These are phyloP conservation scores for Bombus affinis DNA, from an alignment of 1,140 invertebrate species.

Conservation along the genomic window DNA sequence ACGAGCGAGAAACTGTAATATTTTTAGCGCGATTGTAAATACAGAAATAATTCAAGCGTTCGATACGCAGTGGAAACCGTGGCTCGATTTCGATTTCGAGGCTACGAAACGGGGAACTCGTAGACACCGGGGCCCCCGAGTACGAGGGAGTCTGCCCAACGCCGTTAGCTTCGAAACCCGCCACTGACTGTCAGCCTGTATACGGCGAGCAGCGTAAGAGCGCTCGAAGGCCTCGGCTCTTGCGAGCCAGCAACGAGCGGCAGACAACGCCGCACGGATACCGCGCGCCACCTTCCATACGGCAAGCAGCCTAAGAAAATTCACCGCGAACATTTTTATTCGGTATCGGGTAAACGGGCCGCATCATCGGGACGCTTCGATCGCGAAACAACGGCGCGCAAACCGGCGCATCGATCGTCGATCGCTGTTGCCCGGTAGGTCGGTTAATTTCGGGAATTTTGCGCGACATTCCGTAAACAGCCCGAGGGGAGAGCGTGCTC, in stretches of 20 bases:
- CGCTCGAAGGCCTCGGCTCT: conserved; percentile 50
- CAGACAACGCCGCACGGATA: conserved; percentile 50
- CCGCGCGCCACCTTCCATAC: conserved; percentile 66
- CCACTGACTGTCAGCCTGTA: conserved; percentile 66
- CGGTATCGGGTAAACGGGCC: conserved; percentile 58
- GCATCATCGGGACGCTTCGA: conserved; percentile 58
- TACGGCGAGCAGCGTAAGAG: conserved; percentile 65
- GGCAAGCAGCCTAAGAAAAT: conserved; percentile 74
- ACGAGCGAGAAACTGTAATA: neutral
- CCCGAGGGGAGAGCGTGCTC: conserved; percentile 61
- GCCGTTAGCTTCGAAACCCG: conserved; percentile 68
- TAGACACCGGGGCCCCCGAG: conserved; percentile 54
- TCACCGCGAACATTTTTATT: conserved; percentile 78
- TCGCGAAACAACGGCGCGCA: conserved; percentile 51
- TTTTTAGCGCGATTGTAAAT: no score
- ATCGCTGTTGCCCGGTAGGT: conserved; percentile 1
- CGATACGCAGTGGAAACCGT: neutral
- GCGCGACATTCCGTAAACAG: conserved; percentile 64
- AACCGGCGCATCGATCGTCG: conserved; percentile 49
- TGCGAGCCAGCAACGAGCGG: conserved; percentile 48
- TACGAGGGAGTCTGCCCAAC: conserved; percentile 59
- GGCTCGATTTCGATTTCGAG: conserved; percentile 38
- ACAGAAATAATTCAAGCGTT: neutral
- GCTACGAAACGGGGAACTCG: conserved; percentile 53
- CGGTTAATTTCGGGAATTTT: conserved; percentile 64